Evolutionary conservation across 2,113 vertebrate genomes (phyloP).

Genomic region (Symphodus melops): DNA sequence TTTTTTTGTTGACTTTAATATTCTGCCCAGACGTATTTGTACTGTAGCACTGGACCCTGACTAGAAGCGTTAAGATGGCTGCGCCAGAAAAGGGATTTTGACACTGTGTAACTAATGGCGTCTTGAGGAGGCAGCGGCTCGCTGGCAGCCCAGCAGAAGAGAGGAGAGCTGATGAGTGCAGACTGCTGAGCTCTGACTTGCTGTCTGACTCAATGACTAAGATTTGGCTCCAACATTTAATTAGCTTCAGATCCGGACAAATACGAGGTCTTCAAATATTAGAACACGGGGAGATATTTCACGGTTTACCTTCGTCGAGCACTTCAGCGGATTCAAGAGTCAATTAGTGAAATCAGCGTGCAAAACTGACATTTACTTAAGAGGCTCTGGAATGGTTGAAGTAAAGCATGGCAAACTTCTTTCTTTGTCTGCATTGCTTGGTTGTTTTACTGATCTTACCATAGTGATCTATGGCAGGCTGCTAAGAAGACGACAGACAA

Average conservation of each 20-base stretch:
- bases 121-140: slow-evolving; percentile 26
- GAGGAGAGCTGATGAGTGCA: slow-evolving; percentile 40
- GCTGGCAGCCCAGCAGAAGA: slow-evolving; percentile 34
- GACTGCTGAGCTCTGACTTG: slow-evolving; percentile 13
- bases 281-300: slow-evolving; percentile 18
- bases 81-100: slow-evolving; percentile 29
- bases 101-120: slow-evolving; percentile 37
- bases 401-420: background rate
- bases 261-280: slow-evolving; percentile 44
- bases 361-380: slow-evolving; percentile 23
- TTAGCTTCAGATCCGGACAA: slow-evolving; percentile 43
- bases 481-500: background rate
- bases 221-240: slow-evolving; percentile 45
- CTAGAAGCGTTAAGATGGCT: slow-evolving; percentile 14
- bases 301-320: slow-evolving; percentile 34
- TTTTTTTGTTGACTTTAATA: slow-evolving; percentile 23
- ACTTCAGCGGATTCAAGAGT: slow-evolving; percentile 27
- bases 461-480: too few relatives aligned
- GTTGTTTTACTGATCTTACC: background rate
- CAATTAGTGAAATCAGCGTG: slow-evolving; percentile 26
- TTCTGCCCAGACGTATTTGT: slow-evolving; percentile 8
- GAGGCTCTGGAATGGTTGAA: background rate
- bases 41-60: slow-evolving; percentile 39
- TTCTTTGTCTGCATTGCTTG: background rate
- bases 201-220: slow-evolving; percentile 39